A percentile compares a stretch with the other conserved stretches of the same genome.
These are phyloP conservation scores for Diarsia brunnea DNA, from an alignment of 2,888 invertebrate genomes.

Conservation along the genomic window DNA sequence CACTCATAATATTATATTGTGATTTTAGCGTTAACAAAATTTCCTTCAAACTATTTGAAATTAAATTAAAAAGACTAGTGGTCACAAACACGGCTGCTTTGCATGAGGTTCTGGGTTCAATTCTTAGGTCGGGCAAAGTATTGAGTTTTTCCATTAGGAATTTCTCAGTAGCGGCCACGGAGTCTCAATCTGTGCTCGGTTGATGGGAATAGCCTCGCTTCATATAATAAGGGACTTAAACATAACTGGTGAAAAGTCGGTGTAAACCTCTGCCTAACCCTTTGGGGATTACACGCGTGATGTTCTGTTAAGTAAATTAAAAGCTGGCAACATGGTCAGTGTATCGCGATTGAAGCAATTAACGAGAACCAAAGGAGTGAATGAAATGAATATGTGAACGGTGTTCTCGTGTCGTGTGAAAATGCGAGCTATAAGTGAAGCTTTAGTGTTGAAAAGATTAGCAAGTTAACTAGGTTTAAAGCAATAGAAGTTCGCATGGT, in stretches of 20 bases:
- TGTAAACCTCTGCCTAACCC: no score
- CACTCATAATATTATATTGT: conserved; percentile 42
- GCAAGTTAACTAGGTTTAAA: neutral
- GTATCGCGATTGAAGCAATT: conserved; percentile 71
- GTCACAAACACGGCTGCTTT: no score
- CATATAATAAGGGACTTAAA: no score
- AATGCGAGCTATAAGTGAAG: neutral
- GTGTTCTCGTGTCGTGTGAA: neutral
- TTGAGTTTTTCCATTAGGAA: no score
- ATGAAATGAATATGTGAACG: conserved; percentile 54
- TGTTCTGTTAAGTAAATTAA: conserved; percentile 32
- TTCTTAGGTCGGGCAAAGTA: no score
- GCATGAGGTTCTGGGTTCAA: no score
- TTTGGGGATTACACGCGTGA: no score
- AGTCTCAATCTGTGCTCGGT: no score
- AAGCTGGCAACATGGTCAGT: conserved; percentile 45
- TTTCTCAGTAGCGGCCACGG: no score
- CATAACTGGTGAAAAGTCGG: no score
- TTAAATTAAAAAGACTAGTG: conserved; percentile 43
- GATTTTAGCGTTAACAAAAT: conserved; percentile 53
- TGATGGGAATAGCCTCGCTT: no score
- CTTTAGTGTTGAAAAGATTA: neutral
- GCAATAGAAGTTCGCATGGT: neutral
- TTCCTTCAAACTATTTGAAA: conserved; percentile 55
- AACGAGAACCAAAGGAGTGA: conserved; percentile 70